phyloP scores from a whole-genome alignment of 2,113 vertebrate genomes.

The Microtus montanus region DNA sequence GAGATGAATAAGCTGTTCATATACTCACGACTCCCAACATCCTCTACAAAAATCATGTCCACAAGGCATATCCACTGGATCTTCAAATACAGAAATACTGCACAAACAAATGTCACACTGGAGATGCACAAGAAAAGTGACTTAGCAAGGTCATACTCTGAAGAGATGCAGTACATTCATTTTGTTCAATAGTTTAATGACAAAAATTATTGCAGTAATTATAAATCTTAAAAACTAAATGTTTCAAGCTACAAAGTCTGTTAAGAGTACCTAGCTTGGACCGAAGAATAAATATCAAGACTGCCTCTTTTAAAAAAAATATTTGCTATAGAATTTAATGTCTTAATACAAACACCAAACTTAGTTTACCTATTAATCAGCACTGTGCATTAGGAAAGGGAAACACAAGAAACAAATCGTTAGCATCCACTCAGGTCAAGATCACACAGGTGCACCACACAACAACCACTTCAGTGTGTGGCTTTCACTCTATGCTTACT shows the following conservation, averaged over 20 bases:
- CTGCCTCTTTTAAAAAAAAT: background rate
- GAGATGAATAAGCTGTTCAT: constrained; percentile 50
- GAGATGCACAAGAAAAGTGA: constrained; percentile 70
- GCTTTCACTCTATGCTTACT: background rate
- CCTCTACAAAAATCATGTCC: constrained; percentile 97
- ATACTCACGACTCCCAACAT: constrained; percentile 98
- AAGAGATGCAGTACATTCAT: background rate
- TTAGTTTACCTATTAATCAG: constrained; percentile 36
- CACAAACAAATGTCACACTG: constrained; percentile 99
- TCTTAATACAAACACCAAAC: constrained; percentile 49
- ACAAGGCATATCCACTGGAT: constrained; percentile 97
- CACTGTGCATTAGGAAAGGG: constrained; percentile 28
- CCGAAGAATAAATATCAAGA: constrained; percentile 24
- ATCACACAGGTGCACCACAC: constrained; percentile 23
- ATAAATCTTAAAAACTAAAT: constrained; percentile 3
- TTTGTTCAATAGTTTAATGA: constrained; percentile 35
- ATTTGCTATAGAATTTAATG: background rate
- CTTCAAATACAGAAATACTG: constrained; percentile 96
- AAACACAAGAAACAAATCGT: constrained; percentile 49
- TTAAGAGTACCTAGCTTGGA: constrained; percentile 31
- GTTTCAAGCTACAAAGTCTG: background rate
- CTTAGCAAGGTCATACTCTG: constrained; percentile 41
- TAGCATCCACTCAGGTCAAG: constrained; percentile 44
- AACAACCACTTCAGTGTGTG: constrained; percentile 35
- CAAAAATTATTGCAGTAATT: constrained; percentile 34